Percentiles rank a stretch among this genome's conserved stretches.
Evolutionary conservation across 2,888 invertebrate species (phyloP).

Genomic region (Mystacides longicornis): DNA sequence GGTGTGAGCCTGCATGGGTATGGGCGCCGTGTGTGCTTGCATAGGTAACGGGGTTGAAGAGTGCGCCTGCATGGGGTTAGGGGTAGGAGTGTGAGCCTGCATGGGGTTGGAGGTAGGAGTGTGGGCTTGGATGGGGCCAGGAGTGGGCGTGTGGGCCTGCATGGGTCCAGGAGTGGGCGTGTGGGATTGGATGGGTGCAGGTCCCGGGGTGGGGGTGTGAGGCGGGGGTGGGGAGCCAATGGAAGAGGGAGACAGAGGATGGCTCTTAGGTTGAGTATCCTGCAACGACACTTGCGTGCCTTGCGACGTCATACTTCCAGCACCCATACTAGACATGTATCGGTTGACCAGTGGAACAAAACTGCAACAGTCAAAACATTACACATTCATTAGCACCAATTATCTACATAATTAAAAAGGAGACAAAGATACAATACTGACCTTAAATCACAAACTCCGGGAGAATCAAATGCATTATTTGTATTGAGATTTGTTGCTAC

Average conservation of each 20-base stretch:
- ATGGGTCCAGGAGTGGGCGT: conserved; percentile 7
- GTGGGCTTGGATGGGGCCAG: conserved; percentile 29
- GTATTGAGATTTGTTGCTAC: conserved; percentile 42
- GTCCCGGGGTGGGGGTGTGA: conserved; percentile 46
- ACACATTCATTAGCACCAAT: neutral
- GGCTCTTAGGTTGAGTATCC: conserved; percentile 38
- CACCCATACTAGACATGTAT: conserved; percentile 29
- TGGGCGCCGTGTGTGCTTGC: conserved; percentile 15
- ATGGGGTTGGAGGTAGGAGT: conserved; percentile 36
- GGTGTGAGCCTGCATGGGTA: conserved; percentile 12
- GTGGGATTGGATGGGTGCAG: conserved; percentile 3
- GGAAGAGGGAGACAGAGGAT: conserved; percentile 44
- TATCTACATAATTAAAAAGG: neutral
- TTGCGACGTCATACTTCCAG: conserved; percentile 42
- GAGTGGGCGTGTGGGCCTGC: conserved; percentile 41
- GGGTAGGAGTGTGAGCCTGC: conserved; percentile 14
- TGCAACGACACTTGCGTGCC: conserved; percentile 49
- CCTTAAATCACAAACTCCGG: conserved; percentile 49
- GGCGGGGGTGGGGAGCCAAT: conserved; percentile 48
- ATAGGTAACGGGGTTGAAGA: conserved; percentile 28
- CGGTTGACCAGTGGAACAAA: conserved; percentile 49
- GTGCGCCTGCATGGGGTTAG: conserved; percentile 9
- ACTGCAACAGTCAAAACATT: conserved; percentile 31
- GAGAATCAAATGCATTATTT: conserved; percentile 40
- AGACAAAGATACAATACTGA: conserved; percentile 25